phyloP scores from a whole-genome alignment of 2,797 vertebrate genomes.

The Falco rusticolus region DNA sequence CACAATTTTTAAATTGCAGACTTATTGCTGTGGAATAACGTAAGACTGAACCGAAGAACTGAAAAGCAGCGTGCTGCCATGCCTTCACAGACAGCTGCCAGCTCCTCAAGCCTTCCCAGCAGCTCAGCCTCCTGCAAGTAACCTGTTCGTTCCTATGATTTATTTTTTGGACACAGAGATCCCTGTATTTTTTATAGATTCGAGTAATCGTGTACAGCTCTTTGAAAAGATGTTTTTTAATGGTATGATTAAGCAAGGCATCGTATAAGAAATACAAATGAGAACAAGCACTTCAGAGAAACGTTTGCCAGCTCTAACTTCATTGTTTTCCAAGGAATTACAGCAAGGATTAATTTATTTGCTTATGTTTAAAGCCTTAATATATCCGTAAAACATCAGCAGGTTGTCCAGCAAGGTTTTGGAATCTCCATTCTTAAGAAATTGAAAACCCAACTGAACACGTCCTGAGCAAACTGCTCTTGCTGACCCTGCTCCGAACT shows the following conservation, averaged over 20 bases:
- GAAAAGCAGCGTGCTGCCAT: fast-evolving
- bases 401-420: neutral
- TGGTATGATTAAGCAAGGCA: neutral
- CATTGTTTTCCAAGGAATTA: neutral
- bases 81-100: neutral
- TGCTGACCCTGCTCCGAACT: neutral
- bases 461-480: neutral
- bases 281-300: neutral
- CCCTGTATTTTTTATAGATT: neutral
- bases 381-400: neutral
- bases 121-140: neutral
- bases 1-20: neutral
- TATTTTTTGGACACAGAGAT: neutral
- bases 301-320: neutral
- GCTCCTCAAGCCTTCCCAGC: neutral
- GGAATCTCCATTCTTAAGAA: neutral
- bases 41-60: neutral
- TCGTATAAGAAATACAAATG: neutral
- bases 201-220: neutral
- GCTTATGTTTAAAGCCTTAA: neutral
- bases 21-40: neutral
- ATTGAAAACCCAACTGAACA: neutral
- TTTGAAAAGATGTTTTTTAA: neutral
- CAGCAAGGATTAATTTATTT: neutral
- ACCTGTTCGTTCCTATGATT: neutral